Base-by-base conservation (phyloP, 1,140 invertebrate genomes). In the Drosophila navojoa region DNA sequence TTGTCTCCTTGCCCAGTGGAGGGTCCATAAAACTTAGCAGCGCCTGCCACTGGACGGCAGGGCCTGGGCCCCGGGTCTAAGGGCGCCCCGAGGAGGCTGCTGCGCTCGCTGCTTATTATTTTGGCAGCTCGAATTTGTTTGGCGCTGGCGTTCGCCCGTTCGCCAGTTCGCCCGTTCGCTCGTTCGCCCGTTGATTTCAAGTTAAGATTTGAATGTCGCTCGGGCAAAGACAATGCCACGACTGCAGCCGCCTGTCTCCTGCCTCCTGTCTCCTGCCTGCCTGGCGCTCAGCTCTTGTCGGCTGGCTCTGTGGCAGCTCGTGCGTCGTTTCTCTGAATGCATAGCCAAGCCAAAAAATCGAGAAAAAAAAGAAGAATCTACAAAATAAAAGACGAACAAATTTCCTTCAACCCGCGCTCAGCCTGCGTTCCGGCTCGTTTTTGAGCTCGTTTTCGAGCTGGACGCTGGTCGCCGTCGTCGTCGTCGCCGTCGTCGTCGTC, bases 141-240 rank as follows among this genome's bases (percentile, higher is more conserved):
- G 67, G 79, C 81, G 74, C 77, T 68, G 82, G 58, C 71, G 78
- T 62, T 40, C 62, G 59, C 42, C 47, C 66, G 19, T 22, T 22
- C 19, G 19, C n/a, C n/a, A 69, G 78, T 62, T 40, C 45, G 59
- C 42, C 47, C 66, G 19, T 22, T 22, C 19, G 19, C n/a, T n/a
- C 71, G 78, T 62, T 40, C 45, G 59, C 42, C 47, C 66, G 70
- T 90, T 90, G 89, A 90, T 90, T 90, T 90, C 82, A 60, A 91
- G 89, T 90, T 90, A 90, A 90, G 89, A 90, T 90, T 90, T 90
- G 89, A 90, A 90, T 90, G 89, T 89, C 73, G 72, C 71, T 71
- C 59, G 68, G 67, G 67, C 64, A 49, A 76, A 89, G 77, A 89
- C 84, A 89, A 87, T 89, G 79, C 77, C 76, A 68, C 77, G 66